Evolutionary conservation across 2,113 vertebrate species (phyloP).

Genomic region (Formicarius rufipectus): DNA sequence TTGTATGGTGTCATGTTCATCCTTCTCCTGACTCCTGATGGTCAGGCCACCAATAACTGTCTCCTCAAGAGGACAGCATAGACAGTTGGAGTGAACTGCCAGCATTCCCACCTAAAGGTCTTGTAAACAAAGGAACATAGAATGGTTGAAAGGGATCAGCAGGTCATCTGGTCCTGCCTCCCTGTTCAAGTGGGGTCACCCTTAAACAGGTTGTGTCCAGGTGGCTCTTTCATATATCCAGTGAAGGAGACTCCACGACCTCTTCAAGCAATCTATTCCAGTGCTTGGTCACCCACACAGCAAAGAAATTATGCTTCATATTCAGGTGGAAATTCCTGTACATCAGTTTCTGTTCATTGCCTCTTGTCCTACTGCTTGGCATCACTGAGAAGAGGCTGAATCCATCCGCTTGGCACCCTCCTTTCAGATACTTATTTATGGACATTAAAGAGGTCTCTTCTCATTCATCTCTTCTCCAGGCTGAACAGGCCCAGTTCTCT

Average conservation of each 20-base stretch:
- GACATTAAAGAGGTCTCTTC: not conserved
- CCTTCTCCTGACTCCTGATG: not conserved
- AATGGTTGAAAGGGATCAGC: not conserved
- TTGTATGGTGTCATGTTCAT: not conserved
- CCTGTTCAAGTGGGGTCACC: not conserved
- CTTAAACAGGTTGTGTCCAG: not conserved
- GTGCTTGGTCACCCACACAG: rapidly evolving
- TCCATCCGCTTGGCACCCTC: not conserved
- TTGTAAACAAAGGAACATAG: not conserved
- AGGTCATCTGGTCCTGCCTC: not conserved
- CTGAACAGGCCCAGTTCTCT: not conserved
- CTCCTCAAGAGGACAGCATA: rapidly evolving
- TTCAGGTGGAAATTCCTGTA: not conserved
- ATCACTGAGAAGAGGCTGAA: not conserved
- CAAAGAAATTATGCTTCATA: not conserved
- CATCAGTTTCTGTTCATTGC: not conserved
- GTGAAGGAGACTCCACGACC: not conserved
- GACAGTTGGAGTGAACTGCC: not conserved
- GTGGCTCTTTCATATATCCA: rapidly evolving
- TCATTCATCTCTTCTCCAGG: rapidly evolving
- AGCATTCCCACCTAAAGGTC: not conserved
- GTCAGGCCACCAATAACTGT: too few relatives aligned
- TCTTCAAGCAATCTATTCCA: rapidly evolving
- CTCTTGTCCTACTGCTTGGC: not conserved
- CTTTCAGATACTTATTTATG: not conserved